phyloP scores from a whole-genome alignment of 2,888 invertebrate species.

The Teinopalpus imperialis region DNA sequence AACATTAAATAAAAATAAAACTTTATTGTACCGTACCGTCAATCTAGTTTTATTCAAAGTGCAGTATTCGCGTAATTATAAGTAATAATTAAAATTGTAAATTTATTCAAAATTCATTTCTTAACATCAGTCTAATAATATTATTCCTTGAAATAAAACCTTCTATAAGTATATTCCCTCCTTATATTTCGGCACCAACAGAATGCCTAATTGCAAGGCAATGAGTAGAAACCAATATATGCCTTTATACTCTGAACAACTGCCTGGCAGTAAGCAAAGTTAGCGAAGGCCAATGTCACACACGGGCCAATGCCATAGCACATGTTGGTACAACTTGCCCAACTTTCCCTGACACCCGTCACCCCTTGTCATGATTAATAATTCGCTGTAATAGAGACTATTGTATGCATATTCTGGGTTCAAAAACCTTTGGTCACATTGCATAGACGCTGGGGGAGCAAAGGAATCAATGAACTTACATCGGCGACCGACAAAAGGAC shows the following conservation, averaged over 20 bases:
- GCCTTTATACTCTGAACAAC: constrained; percentile 9
- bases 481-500: constrained; percentile 75
- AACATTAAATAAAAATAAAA: too few species aligned
- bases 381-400: neutral
- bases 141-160: too few species aligned
- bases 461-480: constrained; percentile 77
- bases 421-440: neutral
- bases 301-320: constrained; percentile 23
- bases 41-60: too few species aligned
- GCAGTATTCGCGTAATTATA: too few species aligned
- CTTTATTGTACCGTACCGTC: too few species aligned
- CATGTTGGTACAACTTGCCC: constrained; percentile 16
- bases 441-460: constrained; percentile 53
- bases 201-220: too few species aligned
- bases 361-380: neutral
- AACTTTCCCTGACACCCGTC: constrained; percentile 1
- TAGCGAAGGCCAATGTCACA: constrained; percentile 18
- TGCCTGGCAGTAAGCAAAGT: constrained; percentile 1
- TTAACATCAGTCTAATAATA: too few species aligned
- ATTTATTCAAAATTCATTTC: too few species aligned
- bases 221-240: constrained; percentile 11
- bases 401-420: neutral
- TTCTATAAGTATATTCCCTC: too few species aligned
- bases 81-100: too few species aligned
- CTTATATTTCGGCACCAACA: too few species aligned